Evolutionary conservation across 1,140 invertebrate species (phyloP), one percentile per base, ranked within the genome.

Genomic region (Diachasmimorpha longicaudata): DNA sequence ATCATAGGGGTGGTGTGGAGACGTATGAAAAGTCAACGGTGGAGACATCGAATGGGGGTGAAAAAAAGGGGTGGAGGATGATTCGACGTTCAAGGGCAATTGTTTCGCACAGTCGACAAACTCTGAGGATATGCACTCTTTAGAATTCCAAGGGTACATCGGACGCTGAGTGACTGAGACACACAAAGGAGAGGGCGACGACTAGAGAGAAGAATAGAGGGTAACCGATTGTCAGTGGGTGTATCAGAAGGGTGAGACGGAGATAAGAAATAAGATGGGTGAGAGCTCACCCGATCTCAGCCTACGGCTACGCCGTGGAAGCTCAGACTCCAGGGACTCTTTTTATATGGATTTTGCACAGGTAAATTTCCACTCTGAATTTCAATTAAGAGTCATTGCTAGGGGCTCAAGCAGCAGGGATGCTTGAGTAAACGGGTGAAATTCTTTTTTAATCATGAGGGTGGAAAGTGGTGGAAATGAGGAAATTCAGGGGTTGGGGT

Each of bases 301-400:
- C 86, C 90, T 96, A 70, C 94, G 95, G 87, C 87, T 96, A 80
- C 91, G 95, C 77, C 92, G 95, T 69, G 94, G 94, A 23, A 95
- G 94, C 25, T 95, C 94, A 83, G 95, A 95, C 89, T 96, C 95
- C 9, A 90, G 95, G 70, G 95, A 96, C 85, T 95, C 94, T 37
- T 96, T 95, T 85, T 96, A 96, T 84, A 95, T 96, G 95, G 95
- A 95, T 87, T 95, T 96, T 82, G 95, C 94, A 79, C 90, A 91
- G 86, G 88, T 89, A 84, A 68, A 70, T 71, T 39, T 52, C 9
- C 48, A 52, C n/a, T 52, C 37, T 39, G 23, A 14, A 37, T 58
- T 4, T 6, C 48, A 48, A 21, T 42, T 37, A 21, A 42, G 44
- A 21, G 37, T 70, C 16, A 44, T 19, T 67, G 13, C 52, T 39